Percentiles rank a stretch among this genome's conserved stretches.
Evolutionary conservation across 2,113 vertebrate species (phyloP).

Genomic region (Macaca nemestrina): DNA sequence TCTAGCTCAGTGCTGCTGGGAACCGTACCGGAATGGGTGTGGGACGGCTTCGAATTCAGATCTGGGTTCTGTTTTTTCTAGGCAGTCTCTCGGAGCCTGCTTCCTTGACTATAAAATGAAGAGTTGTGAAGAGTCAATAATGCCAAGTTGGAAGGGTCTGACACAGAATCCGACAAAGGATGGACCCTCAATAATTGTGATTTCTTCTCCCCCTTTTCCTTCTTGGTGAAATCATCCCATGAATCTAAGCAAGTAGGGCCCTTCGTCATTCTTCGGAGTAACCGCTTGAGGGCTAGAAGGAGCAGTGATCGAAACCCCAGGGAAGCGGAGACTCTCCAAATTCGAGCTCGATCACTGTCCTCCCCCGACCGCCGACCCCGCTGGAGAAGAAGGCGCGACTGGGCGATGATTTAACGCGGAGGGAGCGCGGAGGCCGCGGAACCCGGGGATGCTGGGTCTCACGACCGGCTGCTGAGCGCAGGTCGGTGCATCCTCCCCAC

Average conservation of each 20-base stretch:
- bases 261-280: background rate
- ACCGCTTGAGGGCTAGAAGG: background rate
- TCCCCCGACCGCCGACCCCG: rapidly evolving
- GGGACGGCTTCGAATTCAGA: background rate
- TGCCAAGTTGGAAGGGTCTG: background rate
- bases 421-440: rapidly evolving
- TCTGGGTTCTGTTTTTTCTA: background rate
- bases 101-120: background rate
- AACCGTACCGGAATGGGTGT: background rate
- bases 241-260: background rate
- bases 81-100: background rate
- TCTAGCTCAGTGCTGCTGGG: background rate
- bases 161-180: background rate
- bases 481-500: background rate
- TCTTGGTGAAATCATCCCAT: background rate
- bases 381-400: background rate
- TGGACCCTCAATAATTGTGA: background rate
- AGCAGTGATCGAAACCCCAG: background rate
- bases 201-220: background rate
- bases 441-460: rapidly evolving
- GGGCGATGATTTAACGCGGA: rapidly evolving
- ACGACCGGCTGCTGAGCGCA: rapidly evolving
- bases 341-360: background rate
- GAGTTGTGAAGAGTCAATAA: background rate
- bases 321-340: background rate